Evolutionary conservation across 2,888 invertebrate species (phyloP).

Genomic region (Apomyelois bistriatella): DNA sequence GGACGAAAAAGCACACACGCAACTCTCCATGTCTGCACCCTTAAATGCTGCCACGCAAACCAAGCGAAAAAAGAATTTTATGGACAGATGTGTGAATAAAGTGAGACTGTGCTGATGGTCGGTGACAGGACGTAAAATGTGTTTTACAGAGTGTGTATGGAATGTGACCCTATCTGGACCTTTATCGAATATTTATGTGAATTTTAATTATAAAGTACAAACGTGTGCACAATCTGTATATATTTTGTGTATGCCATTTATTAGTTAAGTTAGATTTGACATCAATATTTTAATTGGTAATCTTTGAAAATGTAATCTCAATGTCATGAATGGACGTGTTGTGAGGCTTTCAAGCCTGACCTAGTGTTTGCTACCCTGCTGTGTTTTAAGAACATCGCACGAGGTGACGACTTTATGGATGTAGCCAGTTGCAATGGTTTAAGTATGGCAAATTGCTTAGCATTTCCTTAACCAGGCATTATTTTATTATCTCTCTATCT

Average conservation of each 20-base stretch:
- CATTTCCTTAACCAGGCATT: constrained; percentile 48
- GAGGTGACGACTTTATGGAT: constrained; percentile 49
- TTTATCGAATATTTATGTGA: constrained; percentile 60
- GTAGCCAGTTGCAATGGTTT: constrained; percentile 63
- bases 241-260: constrained; percentile 66
- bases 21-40: constrained; percentile 78
- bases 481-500: constrained; percentile 59
- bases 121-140: constrained; percentile 25
- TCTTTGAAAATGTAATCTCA: constrained; percentile 70
- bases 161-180: constrained; percentile 62
- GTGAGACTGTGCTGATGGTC: constrained; percentile 85
- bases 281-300: constrained; percentile 50
- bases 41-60: constrained; percentile 79
- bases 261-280: constrained; percentile 46
- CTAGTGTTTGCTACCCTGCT: constrained; percentile 51
- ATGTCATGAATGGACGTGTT: constrained; percentile 53
- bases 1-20: constrained; percentile 73
- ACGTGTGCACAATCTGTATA: constrained; percentile 74
- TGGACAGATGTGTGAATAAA: constrained; percentile 92
- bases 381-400: constrained; percentile 66
- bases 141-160: constrained; percentile 65
- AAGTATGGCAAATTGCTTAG: constrained; percentile 70
- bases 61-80: constrained; percentile 88
- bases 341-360: constrained; percentile 24
- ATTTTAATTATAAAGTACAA: constrained; percentile 74